phyloP scores from a whole-genome alignment of 92 coral and sea anemone genomes.

The Phenganax stokvisi region DNA sequence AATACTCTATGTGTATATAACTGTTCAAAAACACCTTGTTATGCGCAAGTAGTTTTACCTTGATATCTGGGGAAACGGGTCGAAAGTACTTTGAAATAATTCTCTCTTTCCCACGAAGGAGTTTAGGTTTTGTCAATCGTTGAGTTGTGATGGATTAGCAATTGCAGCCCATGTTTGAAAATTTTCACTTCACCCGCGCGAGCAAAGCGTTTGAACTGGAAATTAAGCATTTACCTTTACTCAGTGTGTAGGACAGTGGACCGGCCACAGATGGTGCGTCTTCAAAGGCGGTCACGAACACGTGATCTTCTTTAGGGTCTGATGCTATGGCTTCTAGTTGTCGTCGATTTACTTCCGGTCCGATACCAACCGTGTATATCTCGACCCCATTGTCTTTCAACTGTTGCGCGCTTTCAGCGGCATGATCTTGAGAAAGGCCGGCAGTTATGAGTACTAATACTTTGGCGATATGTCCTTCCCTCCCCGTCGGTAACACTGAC shows the following conservation, averaged over 20 bases:
- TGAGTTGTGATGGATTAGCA: too few species aligned
- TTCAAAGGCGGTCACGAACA: conserved; percentile 32
- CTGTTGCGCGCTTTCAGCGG: conserved; percentile 10
- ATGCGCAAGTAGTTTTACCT: too few species aligned
- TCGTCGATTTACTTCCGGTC: conserved; percentile 35
- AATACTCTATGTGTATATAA: too few species aligned
- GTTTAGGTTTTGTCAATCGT: too few species aligned
- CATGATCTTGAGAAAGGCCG: conserved; percentile 13
- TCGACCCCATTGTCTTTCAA: conserved; percentile 32
- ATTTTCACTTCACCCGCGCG: neutral
- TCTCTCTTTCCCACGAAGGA: too few species aligned
- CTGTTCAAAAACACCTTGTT: too few species aligned
- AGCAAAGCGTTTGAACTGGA: neutral
- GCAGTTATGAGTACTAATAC: conserved; percentile 32
- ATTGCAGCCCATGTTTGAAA: too few species aligned
- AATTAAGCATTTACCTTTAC: conserved; percentile 19
- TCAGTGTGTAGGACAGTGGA: conserved; percentile 27
- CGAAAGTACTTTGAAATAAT: too few species aligned
- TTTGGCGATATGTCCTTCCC: conserved; percentile 29
- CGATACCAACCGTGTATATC: conserved; percentile 31
- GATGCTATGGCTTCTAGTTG: conserved; percentile 27
- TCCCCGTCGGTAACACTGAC: conserved; percentile 27
- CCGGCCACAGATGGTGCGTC: conserved; percentile 35
- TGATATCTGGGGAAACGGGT: too few species aligned
- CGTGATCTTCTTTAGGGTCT: conserved; percentile 28